phyloP scores from a whole-genome alignment of 1,140 invertebrate genomes.

The Panulirus ornatus region DNA sequence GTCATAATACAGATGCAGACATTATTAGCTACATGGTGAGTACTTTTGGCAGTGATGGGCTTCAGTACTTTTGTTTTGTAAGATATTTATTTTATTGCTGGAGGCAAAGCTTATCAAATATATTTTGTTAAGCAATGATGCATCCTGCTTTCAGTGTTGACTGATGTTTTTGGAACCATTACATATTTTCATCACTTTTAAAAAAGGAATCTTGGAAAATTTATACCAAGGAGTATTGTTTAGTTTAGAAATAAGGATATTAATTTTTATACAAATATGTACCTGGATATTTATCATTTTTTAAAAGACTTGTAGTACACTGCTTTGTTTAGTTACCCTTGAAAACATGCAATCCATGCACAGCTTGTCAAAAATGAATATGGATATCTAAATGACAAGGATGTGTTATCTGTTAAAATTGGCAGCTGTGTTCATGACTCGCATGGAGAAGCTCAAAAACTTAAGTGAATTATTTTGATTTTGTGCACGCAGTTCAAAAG shows the following conservation, averaged over 20 bases:
- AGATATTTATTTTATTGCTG: neutral
- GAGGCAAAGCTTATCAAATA: slow-evolving; percentile 1
- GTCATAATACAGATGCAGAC: slow-evolving; percentile 12
- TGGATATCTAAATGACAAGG: too few species aligned
- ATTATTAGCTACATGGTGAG: neutral
- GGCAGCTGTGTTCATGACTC: too few species aligned
- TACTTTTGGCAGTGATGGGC: neutral
- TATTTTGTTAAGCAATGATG: slow-evolving; percentile 3
- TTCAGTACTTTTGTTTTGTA: slow-evolving; percentile 2
- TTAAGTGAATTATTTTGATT: too few species aligned
- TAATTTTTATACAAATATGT: slow-evolving; percentile 47
- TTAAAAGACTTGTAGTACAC: slow-evolving; percentile 38
- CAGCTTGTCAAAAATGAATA: too few species aligned
- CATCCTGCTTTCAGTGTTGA: neutral
- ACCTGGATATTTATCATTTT: slow-evolving; percentile 61
- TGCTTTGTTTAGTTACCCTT: neutral
- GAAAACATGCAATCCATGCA: too few species aligned
- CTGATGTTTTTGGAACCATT: slow-evolving; percentile 16
- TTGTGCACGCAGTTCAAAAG: too few species aligned
- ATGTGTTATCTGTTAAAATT: too few species aligned
- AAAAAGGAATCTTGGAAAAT: slow-evolving; percentile 23
- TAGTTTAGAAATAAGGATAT: slow-evolving; percentile 52
- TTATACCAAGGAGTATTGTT: slow-evolving; percentile 33
- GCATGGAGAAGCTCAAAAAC: too few species aligned
- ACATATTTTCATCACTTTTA: neutral